Evolutionary conservation across 2,797 vertebrate species (phyloP).

Genomic region (Clarias laeviceps): DNA sequence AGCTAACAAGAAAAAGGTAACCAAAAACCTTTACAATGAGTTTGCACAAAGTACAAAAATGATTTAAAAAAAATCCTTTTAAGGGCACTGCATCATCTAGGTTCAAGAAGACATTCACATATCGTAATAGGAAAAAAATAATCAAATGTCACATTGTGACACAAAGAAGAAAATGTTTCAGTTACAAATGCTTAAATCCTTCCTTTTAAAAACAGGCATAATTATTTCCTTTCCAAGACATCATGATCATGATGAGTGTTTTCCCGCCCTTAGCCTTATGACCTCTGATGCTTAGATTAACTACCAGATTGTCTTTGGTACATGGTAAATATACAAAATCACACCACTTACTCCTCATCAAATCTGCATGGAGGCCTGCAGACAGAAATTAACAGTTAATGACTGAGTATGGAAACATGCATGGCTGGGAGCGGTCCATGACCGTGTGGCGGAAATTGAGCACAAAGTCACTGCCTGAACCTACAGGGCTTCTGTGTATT

Average conservation of each 20-base stretch:
- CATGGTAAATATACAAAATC: slow-evolving; percentile 44
- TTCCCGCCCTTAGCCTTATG: not conserved
- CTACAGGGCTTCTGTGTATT: slow-evolving; percentile 29
- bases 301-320: slow-evolving; percentile 38
- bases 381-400: slow-evolving; percentile 50
- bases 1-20: not conserved
- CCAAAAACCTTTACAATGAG: not conserved
- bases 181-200: not conserved
- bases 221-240: slow-evolving; percentile 20
- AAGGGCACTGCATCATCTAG: not conserved
- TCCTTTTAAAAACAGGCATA: not conserved
- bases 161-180: not conserved
- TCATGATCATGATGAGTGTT: not conserved
- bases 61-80: not conserved
- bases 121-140: not conserved
- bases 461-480: slow-evolving; percentile 27
- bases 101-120: not conserved
- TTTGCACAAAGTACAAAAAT: no score
- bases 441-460: slow-evolving; percentile 10
- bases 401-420: slow-evolving; percentile 45
- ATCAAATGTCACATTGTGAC: not conserved
- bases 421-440: slow-evolving; percentile 29
- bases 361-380: slow-evolving; percentile 41
- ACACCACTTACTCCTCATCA: slow-evolving; percentile 49
- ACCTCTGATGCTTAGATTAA: not conserved